phyloP scores from a whole-genome alignment of 2,888 invertebrate species.

The Cataglyphis rosenhaueri region DNA sequence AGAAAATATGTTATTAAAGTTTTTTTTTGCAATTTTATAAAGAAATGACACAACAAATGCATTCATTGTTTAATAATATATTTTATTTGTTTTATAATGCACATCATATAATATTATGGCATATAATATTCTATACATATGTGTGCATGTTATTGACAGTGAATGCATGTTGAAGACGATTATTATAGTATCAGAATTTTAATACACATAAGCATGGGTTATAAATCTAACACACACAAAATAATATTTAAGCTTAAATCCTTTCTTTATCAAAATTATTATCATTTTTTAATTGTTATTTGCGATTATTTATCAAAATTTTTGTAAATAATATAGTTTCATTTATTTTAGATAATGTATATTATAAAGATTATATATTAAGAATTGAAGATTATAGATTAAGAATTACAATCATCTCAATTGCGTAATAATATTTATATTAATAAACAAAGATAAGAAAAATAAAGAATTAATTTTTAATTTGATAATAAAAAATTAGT shows the following conservation, averaged over 20 bases:
- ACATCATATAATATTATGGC: neutral
- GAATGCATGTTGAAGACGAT: neutral
- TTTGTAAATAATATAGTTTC: neutral
- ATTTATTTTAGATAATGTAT: neutral
- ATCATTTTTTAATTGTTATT: neutral
- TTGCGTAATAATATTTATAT: constrained; percentile 6
- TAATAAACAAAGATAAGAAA: constrained; percentile 6
- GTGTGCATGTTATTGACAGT: neutral
- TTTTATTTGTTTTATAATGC: neutral
- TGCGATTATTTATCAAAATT: constrained; percentile 11
- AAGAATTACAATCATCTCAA: neutral
- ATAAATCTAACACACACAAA: neutral
- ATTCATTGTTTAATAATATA: constrained; percentile 6
- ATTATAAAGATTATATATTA: constrained; percentile 8
- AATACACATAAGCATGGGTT: neutral
- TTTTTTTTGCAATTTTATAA: constrained; percentile 7
- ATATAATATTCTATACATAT: neutral
- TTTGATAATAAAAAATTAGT: constrained; percentile 1
- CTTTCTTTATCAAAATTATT: constrained; percentile 14
- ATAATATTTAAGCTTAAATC: constrained; percentile 22
- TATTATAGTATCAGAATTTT: neutral
- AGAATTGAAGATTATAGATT: neutral
- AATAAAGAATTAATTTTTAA: constrained; percentile 19
- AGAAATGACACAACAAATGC: neutral
- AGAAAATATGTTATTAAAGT: constrained; percentile 54